Evolutionary conservation across 2,888 invertebrate genomes (phyloP), one percentile per base, ranked within the genome.

Genomic region (Ormyrus nitidulus): DNA sequence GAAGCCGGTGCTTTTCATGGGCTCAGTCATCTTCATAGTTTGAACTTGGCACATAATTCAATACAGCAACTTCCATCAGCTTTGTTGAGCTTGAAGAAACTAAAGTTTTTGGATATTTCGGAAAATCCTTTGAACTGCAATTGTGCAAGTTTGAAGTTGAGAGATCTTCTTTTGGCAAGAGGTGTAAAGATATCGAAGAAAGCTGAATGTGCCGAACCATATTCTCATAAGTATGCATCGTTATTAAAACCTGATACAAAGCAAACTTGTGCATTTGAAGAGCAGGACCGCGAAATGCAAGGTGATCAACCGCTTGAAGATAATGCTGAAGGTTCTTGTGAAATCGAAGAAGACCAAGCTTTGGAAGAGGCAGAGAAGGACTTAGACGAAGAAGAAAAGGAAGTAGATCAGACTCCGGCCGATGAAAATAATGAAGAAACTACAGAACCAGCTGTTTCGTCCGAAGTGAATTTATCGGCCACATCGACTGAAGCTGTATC

Each of bases 101-200:
- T 96, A 75, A 93, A 93, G 87, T 92, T 93, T 84, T 91, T 96
- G 79, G 93, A 95, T 87, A 86, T 96, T 79, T 92, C 93, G 70
- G 94, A 93, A 64, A 96, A 96, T 88, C 93, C 93, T 56, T 91
- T 96, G 6, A 92, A 94, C 84, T 96, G 96, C 89, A 93, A 94
- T 49, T 96, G 95, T 87, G 92, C 93, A 82, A 94, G 95, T 78
- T 89, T 95, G 78, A 91, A 92, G 82, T 92, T 93, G 68, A 92
- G 95, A 83, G 94, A 95, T 86, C 92, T 92, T 84, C 89, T 96
- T 84, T 87, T 93, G 68, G 82, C 85, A 4, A 85, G 83, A 5
- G 85, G 85, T 6, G 87, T 88, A 0, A 86, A 85, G 49, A 77
- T 89, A 44, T 85, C 87, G 5, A 89, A 92, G 81, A 91, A 91